A percentile compares a stretch with the other conserved stretches of the same genome.
Evolutionary conservation across 2,113 vertebrate species (phyloP).

Genomic region (Lophochroa leadbeateri): DNA sequence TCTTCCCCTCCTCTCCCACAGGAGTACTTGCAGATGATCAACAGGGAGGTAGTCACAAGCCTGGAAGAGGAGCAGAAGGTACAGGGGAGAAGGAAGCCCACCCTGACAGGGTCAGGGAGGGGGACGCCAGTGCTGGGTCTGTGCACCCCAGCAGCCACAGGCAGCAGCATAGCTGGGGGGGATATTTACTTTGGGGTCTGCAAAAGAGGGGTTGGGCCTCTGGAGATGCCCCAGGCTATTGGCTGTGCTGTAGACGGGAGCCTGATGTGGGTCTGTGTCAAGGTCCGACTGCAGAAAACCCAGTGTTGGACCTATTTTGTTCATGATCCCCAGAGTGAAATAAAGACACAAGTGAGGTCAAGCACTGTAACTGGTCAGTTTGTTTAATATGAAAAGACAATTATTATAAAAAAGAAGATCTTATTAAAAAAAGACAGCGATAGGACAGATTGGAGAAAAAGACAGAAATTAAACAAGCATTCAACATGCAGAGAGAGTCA

Average conservation of each 20-base stretch:
- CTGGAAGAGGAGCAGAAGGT: background rate
- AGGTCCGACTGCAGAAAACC: background rate
- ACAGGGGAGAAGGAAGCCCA: background rate
- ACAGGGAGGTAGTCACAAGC: background rate
- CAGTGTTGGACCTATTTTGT: background rate
- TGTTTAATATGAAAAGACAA: background rate
- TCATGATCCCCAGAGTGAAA: background rate
- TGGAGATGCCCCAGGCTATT: background rate
- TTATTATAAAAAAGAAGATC: background rate
- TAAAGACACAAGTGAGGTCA: background rate
- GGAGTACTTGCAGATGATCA: background rate
- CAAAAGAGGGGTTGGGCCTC: background rate
- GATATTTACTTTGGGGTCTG: background rate
- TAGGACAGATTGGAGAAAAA: background rate
- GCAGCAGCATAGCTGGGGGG: background rate
- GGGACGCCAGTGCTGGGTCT: background rate
- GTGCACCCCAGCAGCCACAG: background rate
- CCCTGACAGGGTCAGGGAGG: background rate
- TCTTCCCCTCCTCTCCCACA: background rate
- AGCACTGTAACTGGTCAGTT: background rate
- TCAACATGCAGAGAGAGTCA: background rate
- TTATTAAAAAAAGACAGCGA: background rate
- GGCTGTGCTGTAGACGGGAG: background rate
- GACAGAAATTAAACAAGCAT: background rate
- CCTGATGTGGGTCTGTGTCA: background rate